Conservation (phyloP, 2,113 vertebrate genomes). For the Cryptotis parvus region DNA sequence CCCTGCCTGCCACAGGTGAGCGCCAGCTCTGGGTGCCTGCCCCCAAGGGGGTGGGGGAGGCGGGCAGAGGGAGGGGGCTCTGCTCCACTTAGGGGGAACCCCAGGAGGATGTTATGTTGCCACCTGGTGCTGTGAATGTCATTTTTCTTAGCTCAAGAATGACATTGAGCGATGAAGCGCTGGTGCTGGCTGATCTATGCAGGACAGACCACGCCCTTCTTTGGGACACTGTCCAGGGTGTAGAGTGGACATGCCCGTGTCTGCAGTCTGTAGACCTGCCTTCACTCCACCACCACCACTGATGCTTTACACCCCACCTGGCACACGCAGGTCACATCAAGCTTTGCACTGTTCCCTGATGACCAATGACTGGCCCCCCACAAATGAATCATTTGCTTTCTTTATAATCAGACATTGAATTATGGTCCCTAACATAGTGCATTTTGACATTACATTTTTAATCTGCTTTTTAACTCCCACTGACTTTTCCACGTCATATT, state of each 20-base stretch:
- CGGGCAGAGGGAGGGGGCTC: constrained; percentile 42
- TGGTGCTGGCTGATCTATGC: not conserved
- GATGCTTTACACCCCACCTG: not conserved
- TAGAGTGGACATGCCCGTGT: not conserved
- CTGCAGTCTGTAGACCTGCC: not conserved
- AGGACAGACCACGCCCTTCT: not conserved
- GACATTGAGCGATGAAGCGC: not conserved
- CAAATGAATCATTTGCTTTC: not conserved
- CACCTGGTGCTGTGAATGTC: constrained; percentile 21
- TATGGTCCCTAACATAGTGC: not conserved
- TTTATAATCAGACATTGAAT: not conserved
- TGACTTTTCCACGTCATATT: not conserved
- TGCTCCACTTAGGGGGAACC: not conserved
- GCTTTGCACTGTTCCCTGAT: not conserved
- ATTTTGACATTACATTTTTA: constrained; percentile 12
- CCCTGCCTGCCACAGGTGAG: constrained; percentile 86
- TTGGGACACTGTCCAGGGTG: not conserved
- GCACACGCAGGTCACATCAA: not conserved
- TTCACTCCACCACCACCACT: not conserved
- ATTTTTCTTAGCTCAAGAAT: constrained; percentile 50
- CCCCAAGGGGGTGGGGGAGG: constrained; percentile 57
- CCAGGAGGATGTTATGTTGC: not conserved
- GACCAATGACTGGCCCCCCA: not conserved
- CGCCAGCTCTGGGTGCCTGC: constrained; percentile 82
- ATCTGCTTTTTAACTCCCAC: not conserved